These are phyloP conservation scores for Urechis unicinctus DNA, from an alignment of 2,888 invertebrate genomes.

Conservation along the genomic window DNA sequence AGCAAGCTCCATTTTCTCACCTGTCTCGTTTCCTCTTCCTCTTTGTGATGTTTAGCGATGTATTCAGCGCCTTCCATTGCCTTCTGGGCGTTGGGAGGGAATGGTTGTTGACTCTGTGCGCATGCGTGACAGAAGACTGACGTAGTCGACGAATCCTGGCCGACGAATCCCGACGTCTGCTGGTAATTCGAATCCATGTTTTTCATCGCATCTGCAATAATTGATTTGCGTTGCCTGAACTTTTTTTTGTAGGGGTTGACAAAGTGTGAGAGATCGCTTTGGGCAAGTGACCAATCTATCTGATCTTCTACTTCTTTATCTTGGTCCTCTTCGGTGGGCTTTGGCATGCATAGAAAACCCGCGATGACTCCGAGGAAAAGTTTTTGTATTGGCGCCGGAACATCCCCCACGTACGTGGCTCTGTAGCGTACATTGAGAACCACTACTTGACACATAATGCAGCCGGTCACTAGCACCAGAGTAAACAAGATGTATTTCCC, in stretches of 20 bases:
- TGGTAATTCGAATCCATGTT: background rate
- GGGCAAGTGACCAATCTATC: background rate
- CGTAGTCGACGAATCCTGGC: background rate
- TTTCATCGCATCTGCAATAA: background rate
- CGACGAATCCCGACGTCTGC: background rate
- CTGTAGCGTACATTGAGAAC: background rate
- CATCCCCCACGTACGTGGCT: background rate
- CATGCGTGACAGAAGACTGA: conserved; percentile 18
- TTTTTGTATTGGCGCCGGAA: background rate
- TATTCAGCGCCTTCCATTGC: background rate
- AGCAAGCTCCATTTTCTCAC: no score
- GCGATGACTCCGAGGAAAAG: background rate
- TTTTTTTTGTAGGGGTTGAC: background rate
- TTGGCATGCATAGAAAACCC: background rate
- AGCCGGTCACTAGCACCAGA: background rate
- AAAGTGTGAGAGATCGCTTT: background rate
- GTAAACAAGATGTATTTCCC: background rate
- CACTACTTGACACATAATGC: background rate
- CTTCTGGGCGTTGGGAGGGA: background rate
- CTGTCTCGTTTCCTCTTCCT: background rate
- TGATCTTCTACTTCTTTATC: background rate
- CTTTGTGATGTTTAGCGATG: background rate
- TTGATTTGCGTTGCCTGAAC: background rate
- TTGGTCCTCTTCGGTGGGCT: background rate
- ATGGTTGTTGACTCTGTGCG: conserved; percentile 56